phyloP scores from a whole-genome alignment of 2,888 invertebrate genomes.

The Andrena chrysosceles region DNA sequence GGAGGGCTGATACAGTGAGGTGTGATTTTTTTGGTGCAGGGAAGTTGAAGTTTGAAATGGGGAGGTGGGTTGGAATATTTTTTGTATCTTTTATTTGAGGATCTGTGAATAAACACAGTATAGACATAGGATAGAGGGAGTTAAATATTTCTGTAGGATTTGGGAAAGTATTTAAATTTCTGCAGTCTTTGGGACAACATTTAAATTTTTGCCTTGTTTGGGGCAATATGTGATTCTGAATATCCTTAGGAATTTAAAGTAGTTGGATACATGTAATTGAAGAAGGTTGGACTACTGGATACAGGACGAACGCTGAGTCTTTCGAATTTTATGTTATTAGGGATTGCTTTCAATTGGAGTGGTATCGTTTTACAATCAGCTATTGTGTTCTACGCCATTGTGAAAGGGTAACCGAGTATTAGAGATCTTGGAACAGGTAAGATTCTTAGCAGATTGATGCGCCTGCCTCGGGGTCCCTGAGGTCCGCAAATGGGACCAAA shows the following conservation, averaged over 20 bases:
- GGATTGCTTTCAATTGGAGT: background rate
- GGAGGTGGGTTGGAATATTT: no score
- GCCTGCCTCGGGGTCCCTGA: constrained; percentile 24
- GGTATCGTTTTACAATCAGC: background rate
- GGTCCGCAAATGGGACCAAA: background rate
- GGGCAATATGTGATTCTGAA: no score
- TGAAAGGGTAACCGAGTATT: constrained; percentile 46
- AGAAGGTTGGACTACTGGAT: background rate
- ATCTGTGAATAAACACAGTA: no score
- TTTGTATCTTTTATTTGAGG: no score
- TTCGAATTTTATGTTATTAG: background rate
- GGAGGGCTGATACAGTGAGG: background rate
- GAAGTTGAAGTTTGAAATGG: background rate
- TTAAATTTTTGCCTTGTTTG: no score
- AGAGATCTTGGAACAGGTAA: constrained; percentile 62
- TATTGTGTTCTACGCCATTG: constrained; percentile 39
- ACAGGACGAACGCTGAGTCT: background rate
- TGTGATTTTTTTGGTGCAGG: no score
- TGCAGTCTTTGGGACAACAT: no score
- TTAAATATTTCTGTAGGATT: no score
- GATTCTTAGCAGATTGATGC: constrained; percentile 62
- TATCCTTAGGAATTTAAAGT: no score
- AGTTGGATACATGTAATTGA: no score
- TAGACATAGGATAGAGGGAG: no score
- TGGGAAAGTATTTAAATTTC: no score